These are phyloP conservation scores for Gnathonemus echidnorhynchus DNA, from an alignment of 2,113 vertebrate genomes.

Conservation along the genomic window DNA sequence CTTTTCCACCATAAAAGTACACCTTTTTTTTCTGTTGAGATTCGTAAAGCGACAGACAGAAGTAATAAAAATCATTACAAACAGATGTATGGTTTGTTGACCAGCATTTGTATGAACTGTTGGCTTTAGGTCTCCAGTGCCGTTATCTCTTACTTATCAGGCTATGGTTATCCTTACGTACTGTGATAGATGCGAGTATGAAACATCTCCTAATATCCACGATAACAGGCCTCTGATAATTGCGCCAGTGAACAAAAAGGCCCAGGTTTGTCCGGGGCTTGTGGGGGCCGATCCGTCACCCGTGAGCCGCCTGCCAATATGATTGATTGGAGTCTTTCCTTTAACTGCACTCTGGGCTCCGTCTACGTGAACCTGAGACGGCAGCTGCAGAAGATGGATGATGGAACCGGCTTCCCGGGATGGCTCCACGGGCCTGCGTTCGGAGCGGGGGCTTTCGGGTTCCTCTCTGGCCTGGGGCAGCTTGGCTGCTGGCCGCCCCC, in stretches of 20 bases:
- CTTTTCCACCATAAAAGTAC: neutral
- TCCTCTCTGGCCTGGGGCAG: neutral
- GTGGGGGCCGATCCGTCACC: neutral
- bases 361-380: neutral
- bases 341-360: neutral
- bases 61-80: constrained; percentile 4
- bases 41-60: neutral
- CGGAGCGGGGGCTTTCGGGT: neutral
- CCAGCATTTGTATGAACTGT: neutral
- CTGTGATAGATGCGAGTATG: neutral
- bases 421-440: neutral
- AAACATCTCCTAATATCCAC: neutral
- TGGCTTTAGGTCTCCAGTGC: neutral
- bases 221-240: neutral
- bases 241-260: neutral
- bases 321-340: neutral
- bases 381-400: neutral
- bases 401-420: neutral
- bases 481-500: neutral
- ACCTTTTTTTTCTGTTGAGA: neutral
- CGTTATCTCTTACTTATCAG: neutral
- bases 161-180: neutral
- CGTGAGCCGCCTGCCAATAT: neutral
- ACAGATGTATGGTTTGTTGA: neutral
- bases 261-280: neutral